Conservation (phyloP, 2,888 invertebrate genomes). For the Cosmia trapezina region DNA sequence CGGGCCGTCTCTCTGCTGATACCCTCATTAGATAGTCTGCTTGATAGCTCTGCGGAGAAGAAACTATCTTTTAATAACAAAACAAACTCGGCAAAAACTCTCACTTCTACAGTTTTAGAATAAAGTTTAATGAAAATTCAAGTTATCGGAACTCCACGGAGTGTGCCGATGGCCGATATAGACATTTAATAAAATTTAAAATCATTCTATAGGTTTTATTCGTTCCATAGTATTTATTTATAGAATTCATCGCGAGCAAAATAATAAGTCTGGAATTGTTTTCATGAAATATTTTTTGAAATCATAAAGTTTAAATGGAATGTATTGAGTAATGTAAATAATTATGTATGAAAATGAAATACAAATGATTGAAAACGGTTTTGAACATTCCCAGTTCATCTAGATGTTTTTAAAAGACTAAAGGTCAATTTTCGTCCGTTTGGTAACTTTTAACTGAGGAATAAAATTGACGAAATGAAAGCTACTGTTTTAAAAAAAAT, state of each 20-base stretch:
- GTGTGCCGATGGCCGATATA: not conserved
- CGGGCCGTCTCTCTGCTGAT: not conserved
- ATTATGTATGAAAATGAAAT: not conserved
- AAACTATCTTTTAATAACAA: constrained; percentile 1
- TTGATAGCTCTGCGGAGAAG: not conserved
- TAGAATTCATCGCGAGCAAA: not conserved
- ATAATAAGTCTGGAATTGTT: not conserved
- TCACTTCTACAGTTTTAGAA: not conserved
- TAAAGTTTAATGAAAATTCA: constrained; percentile 10
- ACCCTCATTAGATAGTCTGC: too few species aligned
- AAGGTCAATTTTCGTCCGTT: not conserved
- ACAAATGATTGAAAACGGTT: too few species aligned
- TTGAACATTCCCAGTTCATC: not conserved
- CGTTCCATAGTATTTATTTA: not conserved
- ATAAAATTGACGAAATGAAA: not conserved
- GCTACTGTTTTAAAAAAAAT: not conserved
- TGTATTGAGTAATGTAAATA: not conserved
- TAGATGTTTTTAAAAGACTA: not conserved
- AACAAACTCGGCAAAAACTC: not conserved
- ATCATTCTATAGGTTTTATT: not conserved
- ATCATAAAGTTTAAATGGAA: not conserved
- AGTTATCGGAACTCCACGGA: not conserved
- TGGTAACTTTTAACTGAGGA: not conserved
- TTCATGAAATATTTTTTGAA: not conserved
- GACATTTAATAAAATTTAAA: constrained; percentile 1